phyloP scores from a whole-genome alignment of 2,888 invertebrate species.

The Parnassius mnemosyne region DNA sequence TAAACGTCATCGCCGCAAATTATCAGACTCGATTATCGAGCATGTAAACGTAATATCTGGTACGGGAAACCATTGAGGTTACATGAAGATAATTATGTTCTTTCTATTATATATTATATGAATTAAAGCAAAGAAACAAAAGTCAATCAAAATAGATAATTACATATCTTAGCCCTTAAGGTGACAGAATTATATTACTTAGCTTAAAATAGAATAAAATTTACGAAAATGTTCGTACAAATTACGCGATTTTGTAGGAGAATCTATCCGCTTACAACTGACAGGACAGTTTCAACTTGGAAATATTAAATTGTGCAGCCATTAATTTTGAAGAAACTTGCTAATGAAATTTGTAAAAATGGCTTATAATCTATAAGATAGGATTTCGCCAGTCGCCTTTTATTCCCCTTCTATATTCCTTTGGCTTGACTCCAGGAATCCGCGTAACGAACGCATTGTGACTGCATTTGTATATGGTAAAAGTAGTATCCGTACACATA shows the following conservation, averaged over 20 bases:
- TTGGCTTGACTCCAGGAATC: slow-evolving; percentile 22
- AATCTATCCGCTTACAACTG: slow-evolving; percentile 9
- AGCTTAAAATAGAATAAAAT: no score
- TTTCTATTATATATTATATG: no score
- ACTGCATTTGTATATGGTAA: slow-evolving; percentile 13
- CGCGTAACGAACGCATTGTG: slow-evolving; percentile 3
- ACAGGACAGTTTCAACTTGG: neutral
- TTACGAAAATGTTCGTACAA: neutral
- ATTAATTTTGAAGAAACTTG: slow-evolving; percentile 20
- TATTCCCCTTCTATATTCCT: slow-evolving; percentile 8
- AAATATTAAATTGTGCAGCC: slow-evolving; percentile 15
- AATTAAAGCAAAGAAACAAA: neutral
- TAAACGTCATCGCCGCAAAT: slow-evolving; percentile 23
- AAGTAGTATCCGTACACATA: neutral
- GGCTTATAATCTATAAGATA: slow-evolving; percentile 15
- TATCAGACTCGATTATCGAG: slow-evolving; percentile 24
- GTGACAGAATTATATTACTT: no score
- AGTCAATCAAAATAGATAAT: no score
- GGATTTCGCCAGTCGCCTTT: slow-evolving; percentile 17
- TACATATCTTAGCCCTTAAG: no score
- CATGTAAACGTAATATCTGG: slow-evolving; percentile 12
- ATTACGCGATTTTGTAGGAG: neutral
- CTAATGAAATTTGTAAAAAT: slow-evolving; percentile 21
- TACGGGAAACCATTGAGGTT: slow-evolving; percentile 1
- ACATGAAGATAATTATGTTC: slow-evolving; percentile 16